Base-by-base conservation (phyloP, 2,113 vertebrate species). In the Paracanthobrama guichenoti region DNA sequence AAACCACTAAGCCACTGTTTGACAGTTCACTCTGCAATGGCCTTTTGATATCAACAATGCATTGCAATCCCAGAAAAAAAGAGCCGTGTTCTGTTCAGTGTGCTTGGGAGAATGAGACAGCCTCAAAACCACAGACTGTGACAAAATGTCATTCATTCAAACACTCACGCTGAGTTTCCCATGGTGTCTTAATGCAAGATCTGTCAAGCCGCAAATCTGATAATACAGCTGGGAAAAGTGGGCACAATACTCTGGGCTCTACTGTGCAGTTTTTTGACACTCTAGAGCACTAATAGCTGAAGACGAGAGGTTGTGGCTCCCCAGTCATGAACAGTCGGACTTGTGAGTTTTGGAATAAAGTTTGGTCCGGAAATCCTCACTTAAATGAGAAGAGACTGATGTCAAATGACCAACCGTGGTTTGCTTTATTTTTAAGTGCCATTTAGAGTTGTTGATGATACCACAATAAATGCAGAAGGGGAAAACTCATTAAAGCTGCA, bases 181-280 rank as follows among this genome's bases (percentile, higher is more conserved):
- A 88, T 87, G 77, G 85, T 83, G 85, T 62, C 50, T 76, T 85
- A 75, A 88, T 69, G 77, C 79, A 67, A 55, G 82, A 76, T 64
- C 67, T 85, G 26, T 81, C 44, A 82, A 83, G 76, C 72, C 78
- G 53, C 69, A 81, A 83, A 87, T 89, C 85, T 16, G 86, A 90
- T 88, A 86, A 82, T 88, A 83, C 82, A 87, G 88, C 72, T 82
- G 73, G 85, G 81, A 92, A 85, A 79, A 48, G 20, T 84, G 86
- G 60, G 42, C 64, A 57, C 80, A 82, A 57, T 57, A 42, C 80
- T 67, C 12, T 48, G 11, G 4, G 39, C 20, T 53, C 44, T 39
- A 6, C 18, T 18, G 28, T 50, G 48, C 50, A 55, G 28, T 42
- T 82, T 82, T 66, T 67, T 67, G 79, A 81, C 62, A 67, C 26